Conservation (phyloP, 1,140 invertebrate genomes). For the Coptotermes formosanus region DNA sequence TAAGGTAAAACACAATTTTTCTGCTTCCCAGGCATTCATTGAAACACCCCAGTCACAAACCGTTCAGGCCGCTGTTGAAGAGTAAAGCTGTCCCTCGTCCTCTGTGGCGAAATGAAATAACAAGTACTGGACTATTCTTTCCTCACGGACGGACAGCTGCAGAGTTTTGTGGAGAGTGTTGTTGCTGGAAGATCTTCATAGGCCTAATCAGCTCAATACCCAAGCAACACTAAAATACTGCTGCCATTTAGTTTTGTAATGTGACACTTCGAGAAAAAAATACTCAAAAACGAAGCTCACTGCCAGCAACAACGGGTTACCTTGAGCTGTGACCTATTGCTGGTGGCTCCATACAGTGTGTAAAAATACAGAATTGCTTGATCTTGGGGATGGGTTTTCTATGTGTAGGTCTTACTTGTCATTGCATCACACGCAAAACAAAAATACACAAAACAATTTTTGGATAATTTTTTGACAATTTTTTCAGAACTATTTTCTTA, state of each 20-base stretch:
- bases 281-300: not conserved
- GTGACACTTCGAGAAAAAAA: conserved; percentile 10
- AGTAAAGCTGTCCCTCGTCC: conserved; percentile 8
- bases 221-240: not conserved
- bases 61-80: conserved; percentile 1
- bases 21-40: not conserved
- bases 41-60: not conserved
- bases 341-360: not conserved
- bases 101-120: not conserved
- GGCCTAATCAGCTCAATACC: conserved; percentile 17
- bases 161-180: not conserved
- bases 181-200: conserved; percentile 10
- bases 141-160: not conserved
- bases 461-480: conserved; percentile 26
- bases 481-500: conserved; percentile 30
- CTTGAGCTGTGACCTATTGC: not conserved
- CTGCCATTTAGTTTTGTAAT: not conserved
- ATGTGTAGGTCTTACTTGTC: conserved; percentile 1
- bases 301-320: not conserved
- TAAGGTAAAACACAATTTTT: not conserved
- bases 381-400: conserved; percentile 9
- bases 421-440: not conserved
- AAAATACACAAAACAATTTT: conserved; percentile 22
- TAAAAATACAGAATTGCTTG: not conserved
- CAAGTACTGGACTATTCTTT: not conserved